phyloP scores from a whole-genome alignment of 1,140 invertebrate genomes.

The Lysiphlebus fabarum region DNA sequence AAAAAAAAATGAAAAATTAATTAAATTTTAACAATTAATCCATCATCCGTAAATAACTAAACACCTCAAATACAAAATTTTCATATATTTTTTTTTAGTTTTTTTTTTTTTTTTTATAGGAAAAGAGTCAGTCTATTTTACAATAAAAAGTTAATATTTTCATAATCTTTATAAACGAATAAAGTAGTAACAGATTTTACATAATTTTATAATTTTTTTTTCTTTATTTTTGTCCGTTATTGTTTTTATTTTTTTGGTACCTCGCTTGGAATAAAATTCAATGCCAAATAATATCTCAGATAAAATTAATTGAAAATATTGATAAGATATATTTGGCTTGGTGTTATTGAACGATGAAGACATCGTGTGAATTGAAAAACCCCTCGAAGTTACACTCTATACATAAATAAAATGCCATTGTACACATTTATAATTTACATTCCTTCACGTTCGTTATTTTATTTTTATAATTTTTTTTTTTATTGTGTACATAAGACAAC shows the following conservation, averaged over 20 bases:
- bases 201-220: slow-evolving; percentile 27
- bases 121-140: slow-evolving; percentile 30
- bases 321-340: slow-evolving; percentile 19
- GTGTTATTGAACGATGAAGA: slow-evolving; percentile 14
- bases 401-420: slow-evolving; percentile 27
- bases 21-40: neutral
- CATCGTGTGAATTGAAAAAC: slow-evolving; percentile 19
- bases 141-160: slow-evolving; percentile 32
- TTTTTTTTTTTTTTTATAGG: slow-evolving; percentile 19
- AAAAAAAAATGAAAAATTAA: neutral
- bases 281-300: slow-evolving; percentile 1
- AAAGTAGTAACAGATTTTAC: slow-evolving; percentile 36
- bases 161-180: slow-evolving; percentile 31
- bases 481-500: slow-evolving; percentile 19
- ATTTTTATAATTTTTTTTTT: no score
- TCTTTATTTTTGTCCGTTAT: slow-evolving; percentile 9
- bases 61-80: slow-evolving; percentile 10
- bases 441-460: slow-evolving; percentile 21
- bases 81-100: neutral
- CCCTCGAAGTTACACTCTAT: slow-evolving; percentile 16
- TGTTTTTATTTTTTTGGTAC: slow-evolving; percentile 23
- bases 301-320: slow-evolving; percentile 15
- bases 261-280: slow-evolving; percentile 22
- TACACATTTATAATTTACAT: slow-evolving; percentile 22
- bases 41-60: neutral